phyloP scores from a whole-genome alignment of 2,797 vertebrate genomes.

The Manis javanica region DNA sequence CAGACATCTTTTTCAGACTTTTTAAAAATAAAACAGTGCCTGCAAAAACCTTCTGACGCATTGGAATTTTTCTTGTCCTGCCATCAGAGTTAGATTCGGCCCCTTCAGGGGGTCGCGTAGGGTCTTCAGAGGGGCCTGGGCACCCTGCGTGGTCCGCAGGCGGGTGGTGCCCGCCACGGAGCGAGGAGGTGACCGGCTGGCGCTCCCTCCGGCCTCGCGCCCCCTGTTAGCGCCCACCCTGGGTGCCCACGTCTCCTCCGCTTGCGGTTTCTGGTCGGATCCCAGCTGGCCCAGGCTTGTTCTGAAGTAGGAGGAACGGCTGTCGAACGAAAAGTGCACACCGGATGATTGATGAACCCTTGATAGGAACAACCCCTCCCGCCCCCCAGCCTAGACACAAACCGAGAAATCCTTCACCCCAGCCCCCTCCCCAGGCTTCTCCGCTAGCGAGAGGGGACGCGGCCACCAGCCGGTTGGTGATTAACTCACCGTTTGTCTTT shows the following conservation, averaged over 20 bases:
- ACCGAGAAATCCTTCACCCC: constrained; percentile 57
- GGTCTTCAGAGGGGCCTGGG: too few species aligned
- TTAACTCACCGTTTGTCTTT: constrained; percentile 70
- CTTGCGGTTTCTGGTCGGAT: constrained; percentile 82
- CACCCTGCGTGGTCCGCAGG: background rate
- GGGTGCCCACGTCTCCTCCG: constrained; percentile 49
- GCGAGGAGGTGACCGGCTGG: background rate
- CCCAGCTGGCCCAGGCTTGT: constrained; percentile 86
- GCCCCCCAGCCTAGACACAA: constrained; percentile 61
- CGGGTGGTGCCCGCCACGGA: background rate
- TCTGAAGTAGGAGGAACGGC: constrained; percentile 85
- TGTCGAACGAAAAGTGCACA: constrained; percentile 85
- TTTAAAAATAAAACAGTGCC: background rate
- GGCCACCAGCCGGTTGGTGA: constrained; percentile 49
- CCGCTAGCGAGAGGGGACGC: constrained; percentile 13
- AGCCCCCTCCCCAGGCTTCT: constrained; percentile 32
- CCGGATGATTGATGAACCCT: constrained; percentile 89
- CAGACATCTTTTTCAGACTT: background rate
- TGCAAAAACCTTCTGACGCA: background rate
- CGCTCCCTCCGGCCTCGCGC: background rate
- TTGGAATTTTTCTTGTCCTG: background rate
- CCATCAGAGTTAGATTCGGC: background rate
- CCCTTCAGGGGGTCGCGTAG: background rate
- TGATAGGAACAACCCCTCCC: constrained; percentile 82
- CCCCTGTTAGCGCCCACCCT: constrained; percentile 18